Base-by-base conservation (phyloP, 2,797 vertebrate genomes). In the Percopsis omiscomaycus region DNA sequence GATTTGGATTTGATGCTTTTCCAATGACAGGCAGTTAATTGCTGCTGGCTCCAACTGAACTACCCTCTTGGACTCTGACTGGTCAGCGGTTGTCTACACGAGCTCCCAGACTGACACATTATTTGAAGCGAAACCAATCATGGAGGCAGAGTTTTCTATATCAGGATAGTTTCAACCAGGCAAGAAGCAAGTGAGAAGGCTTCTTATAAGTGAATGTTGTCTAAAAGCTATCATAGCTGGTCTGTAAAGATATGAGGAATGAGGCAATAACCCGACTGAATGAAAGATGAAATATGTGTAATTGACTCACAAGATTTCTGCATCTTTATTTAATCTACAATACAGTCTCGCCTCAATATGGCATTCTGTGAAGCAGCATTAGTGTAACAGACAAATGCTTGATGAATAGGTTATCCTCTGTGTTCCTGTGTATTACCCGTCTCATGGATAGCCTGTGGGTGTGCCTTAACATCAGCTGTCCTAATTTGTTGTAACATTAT, bases 401-500 rank as follows among this genome's bases (percentile, higher is more conserved):
- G 37, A 60, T 14, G 32, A 57, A 61, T 6, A 13, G 45, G 46
- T 58, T 49, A 5, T 13, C 13, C 3, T 45, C 42, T 3, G 3
- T 5, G 28, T 64, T 58, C 30, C 16, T 52, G 5, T 2, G 12
- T n/a, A n/a, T 49, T 3, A 54, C 32, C 8, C n/a, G 11, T 11
- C 22, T 74, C 58, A 70, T 81, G 64, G 29, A n/a, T 4, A 59
- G 37, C 14, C 49, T 52, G 49, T 54, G 1, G 3, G 5, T 11
- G 47, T 60, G 64, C 47, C n/a, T 57, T n/a, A 57, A 53, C 66
- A 61, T 69, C 49, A 55, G 54, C 59, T 46, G 8, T 68, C 44
- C 4, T 71, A 58, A 78, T 74, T 73, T 57, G 59, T 9, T 48
- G 32, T 64, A 79, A 75, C 74, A 76, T 60, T 57, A 68, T 62